phyloP scores from a whole-genome alignment of 1,140 invertebrate species.

The Drosophila jambulina region DNA sequence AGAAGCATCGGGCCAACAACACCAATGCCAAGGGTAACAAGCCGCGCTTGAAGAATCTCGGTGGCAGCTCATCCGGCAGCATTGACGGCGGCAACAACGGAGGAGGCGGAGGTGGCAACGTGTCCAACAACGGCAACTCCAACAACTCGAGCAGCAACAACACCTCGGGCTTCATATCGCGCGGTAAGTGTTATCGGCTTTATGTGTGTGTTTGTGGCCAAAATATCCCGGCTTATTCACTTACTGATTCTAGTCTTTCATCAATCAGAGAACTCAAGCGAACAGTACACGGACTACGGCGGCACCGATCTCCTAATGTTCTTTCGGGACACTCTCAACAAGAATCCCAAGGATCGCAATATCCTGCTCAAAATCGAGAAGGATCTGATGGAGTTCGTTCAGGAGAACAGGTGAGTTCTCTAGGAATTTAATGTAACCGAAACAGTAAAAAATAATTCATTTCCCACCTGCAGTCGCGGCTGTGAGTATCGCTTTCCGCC shows the following conservation, averaged over 20 bases:
- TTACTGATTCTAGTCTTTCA: constrained; percentile 83
- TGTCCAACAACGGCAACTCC: constrained; percentile 45
- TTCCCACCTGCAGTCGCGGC: constrained; percentile 85
- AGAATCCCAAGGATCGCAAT: constrained; percentile 94
- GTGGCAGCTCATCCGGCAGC: constrained; percentile 70
- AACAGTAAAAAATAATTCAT: not conserved
- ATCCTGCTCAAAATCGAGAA: constrained; percentile 94
- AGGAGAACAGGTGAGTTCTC: constrained; percentile 90
- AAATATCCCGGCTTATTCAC: constrained; percentile 54
- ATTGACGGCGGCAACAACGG: constrained; percentile 53
- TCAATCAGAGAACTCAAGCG: constrained; percentile 91
- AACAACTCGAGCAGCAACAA: constrained; percentile 83
- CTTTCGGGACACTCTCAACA: constrained; percentile 95
- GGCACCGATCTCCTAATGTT: constrained; percentile 94
- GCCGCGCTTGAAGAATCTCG: constrained; percentile 82
- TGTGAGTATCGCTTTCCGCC: constrained; percentile 92
- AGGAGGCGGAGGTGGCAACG: constrained; percentile 27
- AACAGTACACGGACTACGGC: constrained; percentile 91
- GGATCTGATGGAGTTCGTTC: constrained; percentile 93
- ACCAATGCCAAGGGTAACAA: constrained; percentile 85
- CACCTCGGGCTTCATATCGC: constrained; percentile 83
- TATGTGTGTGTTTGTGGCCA: constrained; percentile 10
- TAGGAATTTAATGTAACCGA: too few relatives aligned
- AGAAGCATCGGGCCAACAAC: constrained; percentile 86
- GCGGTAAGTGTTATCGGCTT: constrained; percentile 67